These are phyloP conservation scores for Acanthopleura granulata DNA, from an alignment of 2,888 invertebrate species.

Conservation along the genomic window DNA sequence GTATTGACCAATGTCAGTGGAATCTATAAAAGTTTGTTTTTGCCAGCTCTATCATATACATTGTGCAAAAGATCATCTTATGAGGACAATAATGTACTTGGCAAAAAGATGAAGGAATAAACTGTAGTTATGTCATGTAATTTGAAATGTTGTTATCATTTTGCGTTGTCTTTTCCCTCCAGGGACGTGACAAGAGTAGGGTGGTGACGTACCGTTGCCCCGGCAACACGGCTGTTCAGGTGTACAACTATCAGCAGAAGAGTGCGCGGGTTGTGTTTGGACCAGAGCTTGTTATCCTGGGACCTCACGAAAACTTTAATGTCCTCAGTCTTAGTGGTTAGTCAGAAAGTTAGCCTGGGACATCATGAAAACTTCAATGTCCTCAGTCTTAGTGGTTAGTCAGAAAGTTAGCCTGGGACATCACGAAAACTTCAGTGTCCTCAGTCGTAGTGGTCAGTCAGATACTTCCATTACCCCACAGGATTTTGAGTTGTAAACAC, in stretches of 20 bases:
- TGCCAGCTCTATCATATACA: no score
- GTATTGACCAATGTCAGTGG: no score
- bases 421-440: slow-evolving; percentile 63
- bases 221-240: slow-evolving; percentile 64
- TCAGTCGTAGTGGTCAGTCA: slow-evolving; percentile 48
- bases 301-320: slow-evolving; percentile 64
- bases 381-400: slow-evolving; percentile 62
- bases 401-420: slow-evolving; percentile 62
- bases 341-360: slow-evolving; percentile 58
- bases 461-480: neutral
- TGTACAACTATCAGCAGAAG: slow-evolving; percentile 61
- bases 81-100: no score
- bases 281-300: slow-evolving; percentile 63
- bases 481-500: no score
- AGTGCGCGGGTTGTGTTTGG: slow-evolving; percentile 63
- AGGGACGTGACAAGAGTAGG: slow-evolving; percentile 57
- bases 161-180: slow-evolving; percentile 10
- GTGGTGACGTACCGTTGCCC: slow-evolving; percentile 62
- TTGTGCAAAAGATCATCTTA: no score
- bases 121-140: no score
- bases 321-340: slow-evolving; percentile 64
- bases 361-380: slow-evolving; percentile 65
- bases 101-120: no score
- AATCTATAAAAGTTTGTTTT: no score
- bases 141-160: no score